Base-by-base conservation (phyloP, 2,113 vertebrate genomes). In the Albula goreensis region DNA sequence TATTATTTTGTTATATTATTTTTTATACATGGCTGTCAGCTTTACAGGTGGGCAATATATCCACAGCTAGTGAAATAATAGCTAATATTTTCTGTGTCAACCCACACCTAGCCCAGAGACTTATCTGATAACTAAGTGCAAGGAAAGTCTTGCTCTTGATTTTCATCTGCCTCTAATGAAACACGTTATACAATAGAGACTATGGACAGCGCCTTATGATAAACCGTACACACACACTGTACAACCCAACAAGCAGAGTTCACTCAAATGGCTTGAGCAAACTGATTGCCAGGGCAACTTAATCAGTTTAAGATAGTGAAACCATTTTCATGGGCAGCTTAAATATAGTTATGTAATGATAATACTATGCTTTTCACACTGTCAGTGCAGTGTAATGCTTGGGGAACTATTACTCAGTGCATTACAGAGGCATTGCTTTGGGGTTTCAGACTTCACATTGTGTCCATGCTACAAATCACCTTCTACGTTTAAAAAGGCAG, bases 11-110 rank as follows among this genome's bases (percentile, higher is more conserved):
- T 41, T 41, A 41, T 41, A 41, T 41, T 41, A 78, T 85, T 41
- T 77, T 50, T 77, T 78, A 8, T 41, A n/a, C 77, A 78, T 13
- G 66, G 22, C 63, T 77, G 63, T 77, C 22, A 51, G 25, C 66
- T 57, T 22, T 78, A 85, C 22, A 85, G 78, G 78, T 85, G 74
- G 74, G 83, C 17, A 12, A 57, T 85, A 53, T 78, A 53, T 56
- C 70, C 83, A 57, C 83, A 84, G 66, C 53, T 78, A 78, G 22
- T 50, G 74, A 78, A 51, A 53, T 50, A 85, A 78, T 78, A 50
- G 48, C 48, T 53, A 25, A n/a, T 53, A 10, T 50, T 22, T n/a
- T 78, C 41, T 78, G 15, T 48, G 4, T 31, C 77, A 41, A 79
- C 70, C 83, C 83, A 31, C 83, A 77, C 9, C 50, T 13, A 9